These are phyloP conservation scores for Perizoma flavofasciatum DNA, from an alignment of 2,888 invertebrate species.

Conservation along the genomic window DNA sequence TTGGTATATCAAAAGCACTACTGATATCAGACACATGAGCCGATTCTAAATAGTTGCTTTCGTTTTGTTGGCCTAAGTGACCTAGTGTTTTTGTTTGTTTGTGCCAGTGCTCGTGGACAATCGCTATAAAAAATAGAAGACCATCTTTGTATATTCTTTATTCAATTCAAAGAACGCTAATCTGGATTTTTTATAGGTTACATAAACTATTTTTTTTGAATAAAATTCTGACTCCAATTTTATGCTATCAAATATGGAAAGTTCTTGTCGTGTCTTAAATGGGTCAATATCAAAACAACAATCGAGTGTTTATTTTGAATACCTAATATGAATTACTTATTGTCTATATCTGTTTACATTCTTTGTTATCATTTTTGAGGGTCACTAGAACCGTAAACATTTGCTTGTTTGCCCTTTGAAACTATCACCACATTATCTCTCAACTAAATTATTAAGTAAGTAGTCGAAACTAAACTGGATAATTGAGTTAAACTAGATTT, in stretches of 20 bases:
- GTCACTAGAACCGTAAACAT: slow-evolving; percentile 68
- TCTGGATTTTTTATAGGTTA: too few species aligned
- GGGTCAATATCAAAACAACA: slow-evolving; percentile 75
- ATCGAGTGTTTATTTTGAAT: slow-evolving; percentile 58
- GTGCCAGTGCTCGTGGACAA: too few species aligned
- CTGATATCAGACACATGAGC: too few species aligned
- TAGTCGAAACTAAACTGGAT: slow-evolving; percentile 9
- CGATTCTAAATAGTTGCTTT: too few species aligned
- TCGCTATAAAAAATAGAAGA: too few species aligned
- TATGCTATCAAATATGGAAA: slow-evolving; percentile 47
- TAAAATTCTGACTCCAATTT: slow-evolving; percentile 35
- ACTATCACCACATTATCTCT: slow-evolving; percentile 50
- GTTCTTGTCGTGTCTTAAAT: slow-evolving; percentile 49
- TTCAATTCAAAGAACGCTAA: too few species aligned
- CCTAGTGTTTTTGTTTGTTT: too few species aligned
- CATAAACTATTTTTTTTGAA: neutral
- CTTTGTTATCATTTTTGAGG: slow-evolving; percentile 72
- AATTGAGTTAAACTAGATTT: slow-evolving; percentile 8
- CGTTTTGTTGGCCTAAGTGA: too few species aligned
- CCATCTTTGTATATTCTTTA: too few species aligned
- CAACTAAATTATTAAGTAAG: slow-evolving; percentile 11
- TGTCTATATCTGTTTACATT: slow-evolving; percentile 71
- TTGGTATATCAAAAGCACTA: neutral
- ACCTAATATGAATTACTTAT: slow-evolving; percentile 66
- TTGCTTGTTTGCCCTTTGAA: slow-evolving; percentile 54